These are phyloP conservation scores for Chironomus riparius DNA, from an alignment of 2,888 invertebrate genomes.

Conservation along the genomic window DNA sequence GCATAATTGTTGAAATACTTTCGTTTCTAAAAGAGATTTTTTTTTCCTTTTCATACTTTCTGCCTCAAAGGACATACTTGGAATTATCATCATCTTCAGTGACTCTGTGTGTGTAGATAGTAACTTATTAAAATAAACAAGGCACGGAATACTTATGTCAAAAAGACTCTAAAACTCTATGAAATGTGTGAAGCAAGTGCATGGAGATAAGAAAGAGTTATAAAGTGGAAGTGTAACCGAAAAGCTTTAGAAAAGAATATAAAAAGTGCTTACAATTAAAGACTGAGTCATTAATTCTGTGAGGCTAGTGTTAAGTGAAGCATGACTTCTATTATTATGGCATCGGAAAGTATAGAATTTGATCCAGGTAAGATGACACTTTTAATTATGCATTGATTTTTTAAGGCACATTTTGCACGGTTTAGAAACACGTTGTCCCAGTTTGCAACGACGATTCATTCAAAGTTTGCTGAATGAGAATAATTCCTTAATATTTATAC, in stretches of 20 bases:
- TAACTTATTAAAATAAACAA: not conserved
- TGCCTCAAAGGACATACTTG: not conserved
- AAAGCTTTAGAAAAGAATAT: not conserved
- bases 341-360: constrained; percentile 18
- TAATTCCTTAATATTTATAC: too few species aligned
- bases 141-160: not conserved
- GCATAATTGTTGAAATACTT: too few species aligned
- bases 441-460: too few species aligned
- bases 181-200: not conserved
- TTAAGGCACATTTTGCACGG: too few species aligned
- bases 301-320: not conserved
- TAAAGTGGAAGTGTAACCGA: not conserved
- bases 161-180: not conserved
- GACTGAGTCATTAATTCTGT: not conserved
- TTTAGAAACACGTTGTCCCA: too few species aligned
- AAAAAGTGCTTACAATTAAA: not conserved
- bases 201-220: not conserved
- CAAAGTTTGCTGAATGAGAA: too few species aligned
- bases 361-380: constrained; percentile 17
- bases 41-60: not conserved
- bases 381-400: not conserved
- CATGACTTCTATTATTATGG: constrained; percentile 10
- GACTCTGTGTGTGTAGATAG: not conserved
- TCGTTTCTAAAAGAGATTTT: too few species aligned
- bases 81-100: not conserved